A percentile compares a stretch with the other conserved stretches of the same genome.
Evolutionary conservation across 2,888 invertebrate species (phyloP).

Genomic region (Noctua janthe): DNA sequence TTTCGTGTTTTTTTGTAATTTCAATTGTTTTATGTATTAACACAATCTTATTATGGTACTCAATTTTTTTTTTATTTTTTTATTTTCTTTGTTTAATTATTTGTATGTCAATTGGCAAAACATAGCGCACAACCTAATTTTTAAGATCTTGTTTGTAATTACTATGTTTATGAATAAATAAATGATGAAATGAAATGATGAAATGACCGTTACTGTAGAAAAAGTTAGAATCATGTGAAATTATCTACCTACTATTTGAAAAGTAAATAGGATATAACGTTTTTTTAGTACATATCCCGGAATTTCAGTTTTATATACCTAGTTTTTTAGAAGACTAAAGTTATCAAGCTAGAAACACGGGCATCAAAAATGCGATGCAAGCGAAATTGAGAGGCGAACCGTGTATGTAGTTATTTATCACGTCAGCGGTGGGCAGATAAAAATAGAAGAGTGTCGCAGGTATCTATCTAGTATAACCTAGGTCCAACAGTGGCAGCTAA

Average conservation of each 20-base stretch:
- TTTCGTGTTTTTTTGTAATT: no score
- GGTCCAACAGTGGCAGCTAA: conserved; percentile 20
- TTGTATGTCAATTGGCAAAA: no score
- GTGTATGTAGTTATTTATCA: conserved; percentile 42
- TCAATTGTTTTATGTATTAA: no score
- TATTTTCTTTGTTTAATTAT: no score
- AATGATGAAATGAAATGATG: no score
- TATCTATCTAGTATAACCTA: conserved; percentile 7
- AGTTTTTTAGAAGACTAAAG: conserved; percentile 1
- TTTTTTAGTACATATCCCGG: no score
- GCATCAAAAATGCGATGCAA: conserved; percentile 41
- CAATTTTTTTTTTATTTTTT: no score
- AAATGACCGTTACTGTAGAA: background rate
- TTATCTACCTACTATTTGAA: background rate
- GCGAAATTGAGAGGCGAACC: conserved; percentile 32
- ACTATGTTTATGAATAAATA: no score
- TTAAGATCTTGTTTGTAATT: no score
- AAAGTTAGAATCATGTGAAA: background rate
- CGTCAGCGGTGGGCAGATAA: conserved; percentile 25
- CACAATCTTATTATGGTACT: no score
- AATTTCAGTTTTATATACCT: background rate
- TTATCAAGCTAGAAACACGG: conserved; percentile 3
- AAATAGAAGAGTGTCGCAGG: conserved; percentile 35
- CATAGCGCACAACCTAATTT: no score
- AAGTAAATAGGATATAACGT: background rate